phyloP scores from a whole-genome alignment of 2,797 vertebrate species.

The Natrix natrix region DNA sequence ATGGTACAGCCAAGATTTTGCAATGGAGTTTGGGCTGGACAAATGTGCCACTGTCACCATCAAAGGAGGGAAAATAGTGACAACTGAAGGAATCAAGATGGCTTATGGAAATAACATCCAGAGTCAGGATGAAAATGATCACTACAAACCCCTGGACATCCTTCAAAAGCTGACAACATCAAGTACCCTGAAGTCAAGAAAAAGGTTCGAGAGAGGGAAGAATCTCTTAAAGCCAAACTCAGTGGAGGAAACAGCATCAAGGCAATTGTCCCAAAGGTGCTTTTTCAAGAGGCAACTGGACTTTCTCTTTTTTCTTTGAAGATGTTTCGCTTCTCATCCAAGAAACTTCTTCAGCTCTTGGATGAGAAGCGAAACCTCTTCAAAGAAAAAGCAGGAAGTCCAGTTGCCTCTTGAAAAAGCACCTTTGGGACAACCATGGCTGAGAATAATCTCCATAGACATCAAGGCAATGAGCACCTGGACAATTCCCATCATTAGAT shows the following conservation, averaged over 20 bases:
- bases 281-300: too few species aligned
- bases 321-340: too few species aligned
- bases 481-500: neutral
- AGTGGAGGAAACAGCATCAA: neutral
- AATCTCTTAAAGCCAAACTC: neutral
- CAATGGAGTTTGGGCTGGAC: neutral
- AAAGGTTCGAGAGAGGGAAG: neutral
- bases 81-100: neutral
- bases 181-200: neutral
- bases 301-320: too few species aligned
- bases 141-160: neutral
- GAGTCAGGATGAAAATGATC: neutral
- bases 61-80: neutral
- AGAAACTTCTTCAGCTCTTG: too few species aligned
- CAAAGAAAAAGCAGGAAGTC: too few species aligned
- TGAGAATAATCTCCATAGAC: too few species aligned
- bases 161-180: neutral
- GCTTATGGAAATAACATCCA: neutral
- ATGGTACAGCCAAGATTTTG: neutral
- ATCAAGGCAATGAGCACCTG: neutral
- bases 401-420: too few species aligned
- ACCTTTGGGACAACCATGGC: too few species aligned
- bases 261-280: neutral
- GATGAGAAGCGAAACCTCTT: too few species aligned
- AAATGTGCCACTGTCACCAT: neutral